Evolutionary conservation across 2,113 vertebrate genomes (phyloP).

Genomic region (Labeo catla): DNA sequence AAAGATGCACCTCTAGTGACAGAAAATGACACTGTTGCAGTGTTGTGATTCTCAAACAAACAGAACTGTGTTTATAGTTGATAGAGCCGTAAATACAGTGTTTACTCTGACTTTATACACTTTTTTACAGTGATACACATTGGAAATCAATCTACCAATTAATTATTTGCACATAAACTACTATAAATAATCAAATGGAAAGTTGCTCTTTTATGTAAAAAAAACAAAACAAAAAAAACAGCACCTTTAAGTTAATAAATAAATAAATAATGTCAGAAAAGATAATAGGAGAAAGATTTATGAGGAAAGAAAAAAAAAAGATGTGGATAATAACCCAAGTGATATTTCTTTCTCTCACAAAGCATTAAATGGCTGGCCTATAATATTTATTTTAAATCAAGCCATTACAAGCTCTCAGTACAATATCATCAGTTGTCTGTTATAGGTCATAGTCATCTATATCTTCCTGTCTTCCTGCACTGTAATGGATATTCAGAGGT

Average conservation of each 20-base stretch:
- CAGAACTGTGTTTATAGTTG: neutral
- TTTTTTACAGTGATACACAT: neutral
- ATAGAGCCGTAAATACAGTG: neutral
- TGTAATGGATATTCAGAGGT: constrained; percentile 76
- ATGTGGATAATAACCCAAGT: neutral
- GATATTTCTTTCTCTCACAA: neutral
- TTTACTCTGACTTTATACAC: neutral
- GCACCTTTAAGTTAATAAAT: too few species aligned
- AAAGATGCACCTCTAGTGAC: neutral
- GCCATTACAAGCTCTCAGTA: constrained; percentile 28
- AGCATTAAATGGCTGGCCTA: neutral
- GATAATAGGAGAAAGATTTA: neutral
- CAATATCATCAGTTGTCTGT: constrained; percentile 36
- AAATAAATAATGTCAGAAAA: neutral
- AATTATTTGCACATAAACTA: neutral
- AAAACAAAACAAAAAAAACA: too few species aligned
- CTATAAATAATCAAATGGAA: neutral
- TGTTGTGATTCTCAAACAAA: neutral
- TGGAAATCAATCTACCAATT: neutral
- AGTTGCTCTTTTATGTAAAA: too few species aligned
- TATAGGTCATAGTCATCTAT: constrained; percentile 50
- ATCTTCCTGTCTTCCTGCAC: neutral
- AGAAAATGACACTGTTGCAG: neutral
- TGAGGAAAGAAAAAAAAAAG: neutral
- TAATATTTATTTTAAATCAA: constrained; percentile 32